A percentile compares a stretch with the other conserved stretches of the same genome.
These are phyloP conservation scores for Choreutis nemorana DNA, from an alignment of 2,888 invertebrate species.

Conservation along the genomic window DNA sequence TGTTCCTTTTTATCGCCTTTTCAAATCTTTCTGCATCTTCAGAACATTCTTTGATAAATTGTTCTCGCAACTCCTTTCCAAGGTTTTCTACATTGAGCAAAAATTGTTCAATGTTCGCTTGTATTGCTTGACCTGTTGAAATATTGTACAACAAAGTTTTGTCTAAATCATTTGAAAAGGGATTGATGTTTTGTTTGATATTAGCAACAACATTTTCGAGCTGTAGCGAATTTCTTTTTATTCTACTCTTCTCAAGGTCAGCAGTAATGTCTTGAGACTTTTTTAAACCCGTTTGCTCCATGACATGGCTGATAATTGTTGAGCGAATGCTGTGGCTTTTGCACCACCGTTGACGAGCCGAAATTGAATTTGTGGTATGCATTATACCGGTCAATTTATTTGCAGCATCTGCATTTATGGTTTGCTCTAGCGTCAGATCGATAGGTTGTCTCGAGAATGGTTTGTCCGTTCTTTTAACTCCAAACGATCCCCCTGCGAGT, in stretches of 20 bases:
- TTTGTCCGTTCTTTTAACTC: constrained; percentile 13
- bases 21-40: no score
- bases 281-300: constrained; percentile 2
- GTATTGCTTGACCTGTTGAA: constrained; percentile 3
- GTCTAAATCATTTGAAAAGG: constrained; percentile 1
- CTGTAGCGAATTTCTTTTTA: not conserved
- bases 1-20: constrained; percentile 2
- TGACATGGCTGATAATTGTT: constrained; percentile 5
- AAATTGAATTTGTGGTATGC: constrained; percentile 13
- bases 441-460: constrained; percentile 15
- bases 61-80: constrained; percentile 1
- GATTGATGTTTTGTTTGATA: constrained; percentile 3
- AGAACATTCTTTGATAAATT: constrained; percentile 2
- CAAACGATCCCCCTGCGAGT: constrained; percentile 12
- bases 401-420: constrained; percentile 25
- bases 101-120: not conserved
- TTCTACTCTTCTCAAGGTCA: constrained; percentile 1
- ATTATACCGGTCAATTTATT: constrained; percentile 18
- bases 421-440: constrained; percentile 20
- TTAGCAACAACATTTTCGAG: not conserved
- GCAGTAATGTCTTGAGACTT: constrained; percentile 6
- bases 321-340: constrained; percentile 6
- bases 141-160: constrained; percentile 2
- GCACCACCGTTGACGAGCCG: constrained; percentile 13
- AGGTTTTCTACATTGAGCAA: constrained; percentile 1